A percentile compares a stretch with the other conserved stretches of the same genome.
These are phyloP conservation scores for Heliconius ismenius DNA, from an alignment of 2,888 invertebrate genomes.

Conservation along the genomic window DNA sequence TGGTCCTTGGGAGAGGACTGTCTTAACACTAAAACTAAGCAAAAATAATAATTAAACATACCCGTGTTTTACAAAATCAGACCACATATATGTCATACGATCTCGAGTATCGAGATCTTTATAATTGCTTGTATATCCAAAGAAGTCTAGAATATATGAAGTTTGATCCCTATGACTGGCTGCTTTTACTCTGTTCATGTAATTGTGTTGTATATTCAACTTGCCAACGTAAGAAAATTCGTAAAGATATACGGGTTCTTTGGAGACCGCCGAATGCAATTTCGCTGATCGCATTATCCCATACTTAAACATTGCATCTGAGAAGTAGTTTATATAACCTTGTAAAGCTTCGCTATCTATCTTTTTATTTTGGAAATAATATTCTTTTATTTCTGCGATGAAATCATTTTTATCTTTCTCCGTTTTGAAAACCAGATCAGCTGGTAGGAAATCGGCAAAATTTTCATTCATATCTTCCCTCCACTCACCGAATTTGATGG, in stretches of 20 bases:
- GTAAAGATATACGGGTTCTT: slow-evolving; percentile 63
- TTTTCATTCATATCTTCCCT: slow-evolving; percentile 67
- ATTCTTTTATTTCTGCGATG: slow-evolving; percentile 55
- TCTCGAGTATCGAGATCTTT: slow-evolving; percentile 68
- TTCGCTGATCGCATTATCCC: slow-evolving; percentile 66
- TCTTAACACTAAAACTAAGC: neutral
- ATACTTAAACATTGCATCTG: slow-evolving; percentile 74
- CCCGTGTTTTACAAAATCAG: slow-evolving; percentile 69
- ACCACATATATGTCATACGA: slow-evolving; percentile 70
- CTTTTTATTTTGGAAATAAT: slow-evolving; percentile 65
- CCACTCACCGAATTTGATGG: slow-evolving; percentile 65
- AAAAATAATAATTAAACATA: slow-evolving; percentile 52
- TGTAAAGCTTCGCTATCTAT: slow-evolving; percentile 56
- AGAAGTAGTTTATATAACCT: slow-evolving; percentile 69
- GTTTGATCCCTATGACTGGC: slow-evolving; percentile 75
- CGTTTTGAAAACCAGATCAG: slow-evolving; percentile 61
- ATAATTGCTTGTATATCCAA: slow-evolving; percentile 56
- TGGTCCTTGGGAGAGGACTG: neutral
- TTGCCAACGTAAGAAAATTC: slow-evolving; percentile 71
- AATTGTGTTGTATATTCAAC: slow-evolving; percentile 63
- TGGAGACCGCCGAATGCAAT: slow-evolving; percentile 55
- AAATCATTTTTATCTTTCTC: slow-evolving; percentile 53
- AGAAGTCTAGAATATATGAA: slow-evolving; percentile 70
- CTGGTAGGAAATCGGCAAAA: slow-evolving; percentile 68
- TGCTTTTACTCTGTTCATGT: slow-evolving; percentile 65